Conservation (phyloP, 2,113 vertebrate genomes). For the Caranx ignobilis region DNA sequence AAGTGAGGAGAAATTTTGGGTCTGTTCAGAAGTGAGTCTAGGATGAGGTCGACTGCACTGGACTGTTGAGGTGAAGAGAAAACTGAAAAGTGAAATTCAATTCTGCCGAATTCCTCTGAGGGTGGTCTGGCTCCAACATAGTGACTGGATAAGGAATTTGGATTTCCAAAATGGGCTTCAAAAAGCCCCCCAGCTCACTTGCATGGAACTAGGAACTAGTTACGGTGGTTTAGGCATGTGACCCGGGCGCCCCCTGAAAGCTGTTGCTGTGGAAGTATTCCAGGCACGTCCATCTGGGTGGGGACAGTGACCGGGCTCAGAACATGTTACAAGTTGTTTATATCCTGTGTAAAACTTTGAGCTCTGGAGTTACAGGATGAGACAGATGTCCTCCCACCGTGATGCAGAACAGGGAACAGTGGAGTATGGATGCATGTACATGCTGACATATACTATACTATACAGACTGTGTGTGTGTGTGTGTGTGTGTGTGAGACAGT, state of each 20-base stretch:
- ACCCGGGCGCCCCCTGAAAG: background rate
- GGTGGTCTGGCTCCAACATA: too few species aligned
- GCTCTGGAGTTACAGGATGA: background rate
- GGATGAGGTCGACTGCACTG: background rate
- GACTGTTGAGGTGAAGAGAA: too few species aligned
- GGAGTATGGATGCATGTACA: background rate
- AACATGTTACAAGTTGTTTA: background rate
- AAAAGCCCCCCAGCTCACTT: background rate
- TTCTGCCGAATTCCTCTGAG: background rate
- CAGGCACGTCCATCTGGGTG: conserved; percentile 6
- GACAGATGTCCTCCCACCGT: background rate
- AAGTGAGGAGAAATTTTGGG: background rate
- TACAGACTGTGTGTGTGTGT: conserved; percentile 13
- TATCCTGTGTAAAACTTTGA: background rate
- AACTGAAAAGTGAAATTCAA: too few species aligned
- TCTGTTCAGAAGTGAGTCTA: background rate
- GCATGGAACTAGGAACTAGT: too few species aligned
- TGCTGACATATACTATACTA: background rate
- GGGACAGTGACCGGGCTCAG: background rate
- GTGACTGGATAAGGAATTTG: background rate
- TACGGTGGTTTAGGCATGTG: background rate
- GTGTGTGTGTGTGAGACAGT: conserved; percentile 13
- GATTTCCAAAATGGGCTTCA: background rate
- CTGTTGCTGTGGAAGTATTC: background rate
- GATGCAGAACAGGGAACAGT: background rate